A percentile compares a stretch with the other conserved stretches of the same genome.
phyloP scores from a whole-genome alignment of 1,140 invertebrate species.

The Leucophenga varia region DNA sequence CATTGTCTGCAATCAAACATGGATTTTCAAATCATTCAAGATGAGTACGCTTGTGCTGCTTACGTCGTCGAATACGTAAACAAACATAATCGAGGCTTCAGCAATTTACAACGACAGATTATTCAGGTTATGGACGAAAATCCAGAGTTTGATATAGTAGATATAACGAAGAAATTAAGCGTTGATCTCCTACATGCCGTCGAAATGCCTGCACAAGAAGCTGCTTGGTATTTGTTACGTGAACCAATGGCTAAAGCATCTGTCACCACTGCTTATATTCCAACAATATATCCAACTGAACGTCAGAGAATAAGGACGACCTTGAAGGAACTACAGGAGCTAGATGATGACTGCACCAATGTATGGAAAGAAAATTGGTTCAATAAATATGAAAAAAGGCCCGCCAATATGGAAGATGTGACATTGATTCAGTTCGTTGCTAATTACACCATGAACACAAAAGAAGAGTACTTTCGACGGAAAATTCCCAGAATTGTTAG shows the following conservation, averaged over 20 bases:
- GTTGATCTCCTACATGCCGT: slow-evolving; percentile 26
- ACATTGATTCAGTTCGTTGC: slow-evolving; percentile 37
- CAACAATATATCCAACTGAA: slow-evolving; percentile 2
- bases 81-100: slow-evolving; percentile 49
- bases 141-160: slow-evolving; percentile 45
- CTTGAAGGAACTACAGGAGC: slow-evolving; percentile 2
- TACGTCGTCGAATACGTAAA: slow-evolving; percentile 30
- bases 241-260: slow-evolving; percentile 35
- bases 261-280: neutral
- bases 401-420: slow-evolving; percentile 26
- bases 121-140: slow-evolving; percentile 46
- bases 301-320: neutral
- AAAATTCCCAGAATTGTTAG: neutral
- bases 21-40: slow-evolving; percentile 52
- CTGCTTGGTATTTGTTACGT: slow-evolving; percentile 38
- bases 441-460: slow-evolving; percentile 20
- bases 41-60: slow-evolving; percentile 51
- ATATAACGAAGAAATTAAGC: slow-evolving; percentile 36
- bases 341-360: slow-evolving; percentile 24
- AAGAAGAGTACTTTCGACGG: neutral
- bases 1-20: slow-evolving; percentile 42
- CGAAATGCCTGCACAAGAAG: slow-evolving; percentile 39
- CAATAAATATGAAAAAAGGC: slow-evolving; percentile 36
- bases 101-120: slow-evolving; percentile 42
- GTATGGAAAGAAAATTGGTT: slow-evolving; percentile 40